Conservation (phyloP, 2,113 vertebrate genomes). For the Myiozetetes cayanensis region DNA sequence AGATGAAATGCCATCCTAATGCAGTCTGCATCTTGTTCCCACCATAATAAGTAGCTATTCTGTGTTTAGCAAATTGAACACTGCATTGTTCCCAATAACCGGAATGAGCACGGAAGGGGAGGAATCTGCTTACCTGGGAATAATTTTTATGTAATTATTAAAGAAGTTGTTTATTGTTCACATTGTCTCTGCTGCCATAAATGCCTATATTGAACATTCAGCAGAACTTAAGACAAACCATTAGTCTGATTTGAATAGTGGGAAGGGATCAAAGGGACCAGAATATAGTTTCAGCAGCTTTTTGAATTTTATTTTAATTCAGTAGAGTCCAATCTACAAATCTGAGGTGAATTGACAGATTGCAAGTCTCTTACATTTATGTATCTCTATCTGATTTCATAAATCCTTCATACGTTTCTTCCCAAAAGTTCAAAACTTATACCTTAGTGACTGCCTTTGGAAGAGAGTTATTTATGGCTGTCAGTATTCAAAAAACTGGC, state of each 20-base stretch:
- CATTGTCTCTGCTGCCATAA: background rate
- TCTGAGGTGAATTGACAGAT: conserved; percentile 9
- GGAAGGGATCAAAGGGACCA: background rate
- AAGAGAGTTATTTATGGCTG: background rate
- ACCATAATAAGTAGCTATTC: background rate
- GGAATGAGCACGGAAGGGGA: background rate
- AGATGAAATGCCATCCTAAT: conserved; percentile 57
- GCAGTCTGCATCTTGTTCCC: conserved; percentile 28
- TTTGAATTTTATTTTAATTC: conserved; percentile 14
- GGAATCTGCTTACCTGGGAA: conserved; percentile 1
- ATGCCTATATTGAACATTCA: background rate
- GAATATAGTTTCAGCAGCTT: background rate
- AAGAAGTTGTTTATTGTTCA: conserved; percentile 42
- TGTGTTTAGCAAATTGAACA: background rate
- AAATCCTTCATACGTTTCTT: conserved; percentile 2
- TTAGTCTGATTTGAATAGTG: background rate
- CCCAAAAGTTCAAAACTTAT: background rate
- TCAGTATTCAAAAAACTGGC: background rate
- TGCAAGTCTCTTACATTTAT: background rate
- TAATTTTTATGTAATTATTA: conserved; percentile 47
- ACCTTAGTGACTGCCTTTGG: background rate
- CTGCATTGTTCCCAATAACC: background rate
- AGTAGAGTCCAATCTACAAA: background rate
- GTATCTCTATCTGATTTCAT: background rate
- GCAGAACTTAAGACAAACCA: conserved; percentile 21